Evolutionary conservation across 2,888 invertebrate species (phyloP).

Genomic region (Zele albiditarsus): DNA sequence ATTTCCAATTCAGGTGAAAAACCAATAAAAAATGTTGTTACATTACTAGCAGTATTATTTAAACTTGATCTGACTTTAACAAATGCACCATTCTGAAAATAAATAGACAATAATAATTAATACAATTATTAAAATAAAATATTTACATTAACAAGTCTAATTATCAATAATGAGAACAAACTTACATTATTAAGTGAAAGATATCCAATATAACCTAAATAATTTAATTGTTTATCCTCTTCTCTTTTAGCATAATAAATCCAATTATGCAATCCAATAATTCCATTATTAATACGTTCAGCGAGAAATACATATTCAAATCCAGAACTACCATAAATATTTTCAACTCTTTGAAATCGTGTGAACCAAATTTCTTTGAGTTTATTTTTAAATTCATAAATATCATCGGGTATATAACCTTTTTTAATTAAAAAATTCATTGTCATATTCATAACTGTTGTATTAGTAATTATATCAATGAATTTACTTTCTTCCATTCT

Average conservation of each 20-base stretch:
- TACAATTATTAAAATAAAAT: neutral
- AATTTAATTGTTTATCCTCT: conserved; percentile 81
- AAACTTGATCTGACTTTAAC: conserved; percentile 83
- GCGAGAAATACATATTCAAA: conserved; percentile 95
- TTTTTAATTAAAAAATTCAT: conserved; percentile 79
- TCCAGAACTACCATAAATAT: conserved; percentile 88
- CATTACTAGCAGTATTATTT: conserved; percentile 83
- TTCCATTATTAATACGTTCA: conserved; percentile 82
- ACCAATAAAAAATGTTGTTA: conserved; percentile 86
- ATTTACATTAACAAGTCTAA: no score
- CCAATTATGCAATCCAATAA: conserved; percentile 92
- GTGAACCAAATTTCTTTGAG: conserved; percentile 86
- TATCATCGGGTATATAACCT: conserved; percentile 73
- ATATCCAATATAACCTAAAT: conserved; percentile 86
- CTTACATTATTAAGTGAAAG: conserved; percentile 81
- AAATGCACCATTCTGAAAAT: conserved; percentile 83
- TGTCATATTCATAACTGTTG: conserved; percentile 83
- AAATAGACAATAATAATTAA: neutral
- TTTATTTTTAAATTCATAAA: conserved; percentile 79
- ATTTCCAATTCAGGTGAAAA: conserved; percentile 94
- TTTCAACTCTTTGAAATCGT: conserved; percentile 85
- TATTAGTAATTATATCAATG: conserved; percentile 85
- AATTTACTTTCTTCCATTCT: conserved; percentile 85
- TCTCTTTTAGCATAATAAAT: conserved; percentile 89
- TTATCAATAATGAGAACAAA: conserved; percentile 44